Evolutionary conservation across 2,888 invertebrate species (phyloP).

Genomic region (Torymus texanus): DNA sequence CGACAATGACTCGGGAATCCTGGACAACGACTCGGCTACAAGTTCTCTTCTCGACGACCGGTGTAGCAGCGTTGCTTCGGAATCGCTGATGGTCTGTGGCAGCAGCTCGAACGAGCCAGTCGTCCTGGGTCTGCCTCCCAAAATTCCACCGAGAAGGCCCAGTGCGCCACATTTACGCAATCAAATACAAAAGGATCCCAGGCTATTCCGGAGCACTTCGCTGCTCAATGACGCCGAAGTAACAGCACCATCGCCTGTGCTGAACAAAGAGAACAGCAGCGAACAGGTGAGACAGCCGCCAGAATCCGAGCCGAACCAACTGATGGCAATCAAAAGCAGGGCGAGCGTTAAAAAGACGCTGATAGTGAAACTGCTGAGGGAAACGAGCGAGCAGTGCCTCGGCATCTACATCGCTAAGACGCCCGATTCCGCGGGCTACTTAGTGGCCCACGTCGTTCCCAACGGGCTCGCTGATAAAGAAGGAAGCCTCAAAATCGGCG

Average conservation of each 20-base stretch:
- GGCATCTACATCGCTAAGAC: conserved; percentile 85
- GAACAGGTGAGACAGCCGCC: background rate
- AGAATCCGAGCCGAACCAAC: background rate
- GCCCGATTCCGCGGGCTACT: conserved; percentile 78
- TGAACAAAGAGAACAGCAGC: conserved; percentile 1
- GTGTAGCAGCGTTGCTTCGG: conserved; percentile 68
- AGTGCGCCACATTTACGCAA: conserved; percentile 55
- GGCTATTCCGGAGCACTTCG: conserved; percentile 51
- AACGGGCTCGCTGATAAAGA: conserved; percentile 84
- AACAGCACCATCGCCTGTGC: background rate
- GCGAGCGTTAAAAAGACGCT: conserved; percentile 70
- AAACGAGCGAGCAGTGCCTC: conserved; percentile 80
- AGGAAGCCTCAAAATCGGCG: conserved; percentile 81
- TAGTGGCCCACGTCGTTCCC: conserved; percentile 84
- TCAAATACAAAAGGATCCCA: conserved; percentile 60
- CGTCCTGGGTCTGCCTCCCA: conserved; percentile 62
- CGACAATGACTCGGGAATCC: conserved; percentile 85
- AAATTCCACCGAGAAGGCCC: conserved; percentile 68
- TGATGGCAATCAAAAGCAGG: conserved; percentile 56
- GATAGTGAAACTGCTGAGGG: conserved; percentile 78
- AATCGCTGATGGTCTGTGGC: conserved; percentile 58
- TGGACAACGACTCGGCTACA: conserved; percentile 84
- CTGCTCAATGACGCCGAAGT: conserved; percentile 39
- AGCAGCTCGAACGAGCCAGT: conserved; percentile 47
- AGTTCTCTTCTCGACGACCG: conserved; percentile 79